phyloP scores from a whole-genome alignment of 2,113 vertebrate species.

The Hippopotamus amphibius region DNA sequence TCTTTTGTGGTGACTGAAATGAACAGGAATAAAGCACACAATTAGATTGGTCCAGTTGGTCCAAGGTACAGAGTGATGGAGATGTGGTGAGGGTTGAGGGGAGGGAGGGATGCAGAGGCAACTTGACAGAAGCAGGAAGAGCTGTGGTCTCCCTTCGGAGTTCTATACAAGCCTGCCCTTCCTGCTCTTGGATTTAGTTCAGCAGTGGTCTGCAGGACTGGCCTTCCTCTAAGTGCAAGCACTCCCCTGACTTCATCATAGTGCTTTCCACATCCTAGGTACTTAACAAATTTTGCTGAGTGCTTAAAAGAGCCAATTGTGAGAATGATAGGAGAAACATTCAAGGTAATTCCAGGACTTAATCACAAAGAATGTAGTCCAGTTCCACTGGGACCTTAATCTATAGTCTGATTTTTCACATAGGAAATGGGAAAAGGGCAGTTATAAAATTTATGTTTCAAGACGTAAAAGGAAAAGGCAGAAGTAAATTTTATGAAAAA shows the following conservation, averaged over 20 bases:
- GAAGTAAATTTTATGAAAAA: slow-evolving; percentile 18
- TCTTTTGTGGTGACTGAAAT: not conserved
- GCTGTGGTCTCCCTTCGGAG: not conserved
- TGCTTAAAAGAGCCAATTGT: not conserved
- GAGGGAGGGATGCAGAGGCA: not conserved
- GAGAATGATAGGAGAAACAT: not conserved
- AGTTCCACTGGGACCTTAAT: not conserved
- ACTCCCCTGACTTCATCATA: not conserved
- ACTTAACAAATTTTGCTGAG: not conserved
- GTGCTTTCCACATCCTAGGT: not conserved
- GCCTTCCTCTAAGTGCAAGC: not conserved
- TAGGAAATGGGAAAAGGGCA: not conserved
- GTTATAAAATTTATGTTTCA: not conserved
- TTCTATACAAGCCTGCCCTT: accelerated
- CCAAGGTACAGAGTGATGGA: not conserved
- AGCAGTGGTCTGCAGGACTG: not conserved
- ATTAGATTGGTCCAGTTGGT: not conserved
- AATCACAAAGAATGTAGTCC: not conserved
- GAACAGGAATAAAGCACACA: not conserved
- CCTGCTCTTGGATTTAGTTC: not conserved
- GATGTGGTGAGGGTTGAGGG: not conserved
- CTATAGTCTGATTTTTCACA: not conserved
- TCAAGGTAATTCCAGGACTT: not conserved
- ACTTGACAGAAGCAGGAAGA: not conserved
- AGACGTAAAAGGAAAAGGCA: not conserved